A percentile compares a stretch with the other conserved stretches of the same genome.
These are phyloP conservation scores for Chrysopa pallens DNA, from an alignment of 1,140 invertebrate genomes.

Conservation along the genomic window DNA sequence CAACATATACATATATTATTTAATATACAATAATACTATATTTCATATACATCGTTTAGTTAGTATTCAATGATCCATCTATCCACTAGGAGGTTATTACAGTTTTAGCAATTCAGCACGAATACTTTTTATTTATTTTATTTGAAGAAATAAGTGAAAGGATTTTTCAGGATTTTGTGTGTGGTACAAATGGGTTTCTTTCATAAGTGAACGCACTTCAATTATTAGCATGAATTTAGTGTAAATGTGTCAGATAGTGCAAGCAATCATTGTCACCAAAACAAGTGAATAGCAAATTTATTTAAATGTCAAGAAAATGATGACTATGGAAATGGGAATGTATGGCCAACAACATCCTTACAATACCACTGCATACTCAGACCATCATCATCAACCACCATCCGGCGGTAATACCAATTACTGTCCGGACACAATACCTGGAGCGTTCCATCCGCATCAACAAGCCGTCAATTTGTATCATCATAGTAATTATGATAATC, in stretches of 20 bases:
- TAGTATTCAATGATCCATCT: too few species aligned
- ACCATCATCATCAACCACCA: constrained; percentile 21
- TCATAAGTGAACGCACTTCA: not conserved
- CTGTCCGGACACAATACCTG: constrained; percentile 5
- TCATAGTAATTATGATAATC: constrained; percentile 7
- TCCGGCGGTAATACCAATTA: constrained; percentile 2
- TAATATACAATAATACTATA: not conserved
- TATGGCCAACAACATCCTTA: constrained; percentile 30
- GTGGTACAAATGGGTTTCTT: not conserved
- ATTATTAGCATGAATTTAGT: not conserved
- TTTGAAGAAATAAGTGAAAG: not conserved
- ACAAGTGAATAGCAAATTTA: not conserved
- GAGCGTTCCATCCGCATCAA: constrained; percentile 12
- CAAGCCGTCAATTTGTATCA: constrained; percentile 19
- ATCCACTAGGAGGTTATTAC: too few species aligned
- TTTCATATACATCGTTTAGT: too few species aligned
- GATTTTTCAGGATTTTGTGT: not conserved
- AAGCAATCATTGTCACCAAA: not conserved
- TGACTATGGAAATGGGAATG: constrained; percentile 57
- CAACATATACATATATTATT: not conserved
- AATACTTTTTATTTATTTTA: too few species aligned
- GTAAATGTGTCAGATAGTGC: not conserved
- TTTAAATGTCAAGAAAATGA: constrained; percentile 24
- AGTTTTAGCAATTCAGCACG: too few species aligned
- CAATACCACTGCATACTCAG: constrained; percentile 23